Base-by-base conservation (phyloP, 1,140 invertebrate species). In the Atta texana region DNA sequence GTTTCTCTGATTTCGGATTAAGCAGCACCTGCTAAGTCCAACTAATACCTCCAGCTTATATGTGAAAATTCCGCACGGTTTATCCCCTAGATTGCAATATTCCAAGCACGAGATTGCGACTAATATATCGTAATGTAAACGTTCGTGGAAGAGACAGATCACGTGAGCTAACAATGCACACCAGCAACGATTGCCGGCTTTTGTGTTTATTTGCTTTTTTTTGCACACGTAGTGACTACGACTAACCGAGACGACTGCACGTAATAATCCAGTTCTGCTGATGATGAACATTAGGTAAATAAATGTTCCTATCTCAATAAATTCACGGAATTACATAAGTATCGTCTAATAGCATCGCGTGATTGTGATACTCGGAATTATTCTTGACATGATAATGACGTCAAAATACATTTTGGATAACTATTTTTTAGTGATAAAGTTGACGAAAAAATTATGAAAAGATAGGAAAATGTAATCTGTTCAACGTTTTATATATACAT, bases 191-290 rank as follows among this genome's bases (percentile, higher is more conserved):
- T 72, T 82, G 63, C 39, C 14, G 34, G 88, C 28, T 80, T 49
- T 55, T n/a, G 55, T 12, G 59, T 82, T 82, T 86, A 71, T 89
- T 89, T 89, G 88, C 61, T 89, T 89, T 89, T 24, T 76, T 89
- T 89, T 44, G 21, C n/a, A 28, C 80, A 86, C 71, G 69, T 84
- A 91, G 74, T 55, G 66, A 85, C 61, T 90, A 87, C 72, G 89
- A 89, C 87, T 92, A 92, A 93, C 89, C 91, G 85, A 90, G 86
- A 39, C 85, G 82, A 89, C 87, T 88, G 85, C 81, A 89, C 85
- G 89, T 89, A 89, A 89, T 90, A 91, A 91, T 92, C 88, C 87
- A 86, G 90, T 87, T 91, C 87, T 68, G 85, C 76, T 75, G 86
- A 89, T 86, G 75, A 18, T 51, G 59, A 49, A 14, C 64, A 75